A percentile compares a stretch with the other conserved stretches of the same genome.
phyloP scores from a whole-genome alignment of 2,888 invertebrate genomes.

The Uloborus plumipes region DNA sequence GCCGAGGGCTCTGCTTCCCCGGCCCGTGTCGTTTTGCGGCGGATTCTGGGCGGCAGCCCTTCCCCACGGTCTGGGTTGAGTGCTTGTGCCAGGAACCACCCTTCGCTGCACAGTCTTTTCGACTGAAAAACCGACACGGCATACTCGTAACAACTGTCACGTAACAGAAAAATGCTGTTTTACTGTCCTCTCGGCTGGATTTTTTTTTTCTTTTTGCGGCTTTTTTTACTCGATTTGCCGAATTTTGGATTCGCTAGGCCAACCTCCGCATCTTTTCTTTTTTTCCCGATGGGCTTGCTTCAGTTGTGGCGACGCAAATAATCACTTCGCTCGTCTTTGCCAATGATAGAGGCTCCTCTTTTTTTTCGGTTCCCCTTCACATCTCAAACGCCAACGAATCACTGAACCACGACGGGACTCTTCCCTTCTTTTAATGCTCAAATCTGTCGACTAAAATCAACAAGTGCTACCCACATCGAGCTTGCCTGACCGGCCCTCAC shows the following conservation, averaged over 20 bases:
- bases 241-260: slow-evolving; percentile 53
- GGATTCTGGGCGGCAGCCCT: slow-evolving; percentile 41
- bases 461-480: too few species aligned
- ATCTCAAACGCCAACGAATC: slow-evolving; percentile 3
- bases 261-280: slow-evolving; percentile 42
- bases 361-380: slow-evolving; percentile 19
- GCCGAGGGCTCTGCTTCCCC: slow-evolving; percentile 13
- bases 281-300: slow-evolving; percentile 37
- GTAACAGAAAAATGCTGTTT: slow-evolving; percentile 58
- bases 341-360: slow-evolving; percentile 13
- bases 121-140: slow-evolving; percentile 53
- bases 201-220: slow-evolving; percentile 19
- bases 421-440: slow-evolving; percentile 9
- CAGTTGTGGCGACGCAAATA: slow-evolving; percentile 35
- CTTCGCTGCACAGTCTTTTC: slow-evolving; percentile 56
- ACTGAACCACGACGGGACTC: slow-evolving; percentile 26
- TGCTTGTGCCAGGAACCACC: slow-evolving; percentile 58
- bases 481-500: too few species aligned
- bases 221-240: slow-evolving; percentile 29
- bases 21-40: slow-evolving; percentile 36
- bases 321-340: slow-evolving; percentile 33
- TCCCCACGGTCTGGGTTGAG: slow-evolving; percentile 58
- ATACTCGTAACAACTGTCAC: slow-evolving; percentile 62
- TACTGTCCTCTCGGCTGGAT: slow-evolving; percentile 26
- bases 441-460: too few species aligned